Percentiles rank a stretch among this genome's conserved stretches.
phyloP scores from a whole-genome alignment of 1,140 invertebrate genomes.

The Pseudomyrmex gracilis region DNA sequence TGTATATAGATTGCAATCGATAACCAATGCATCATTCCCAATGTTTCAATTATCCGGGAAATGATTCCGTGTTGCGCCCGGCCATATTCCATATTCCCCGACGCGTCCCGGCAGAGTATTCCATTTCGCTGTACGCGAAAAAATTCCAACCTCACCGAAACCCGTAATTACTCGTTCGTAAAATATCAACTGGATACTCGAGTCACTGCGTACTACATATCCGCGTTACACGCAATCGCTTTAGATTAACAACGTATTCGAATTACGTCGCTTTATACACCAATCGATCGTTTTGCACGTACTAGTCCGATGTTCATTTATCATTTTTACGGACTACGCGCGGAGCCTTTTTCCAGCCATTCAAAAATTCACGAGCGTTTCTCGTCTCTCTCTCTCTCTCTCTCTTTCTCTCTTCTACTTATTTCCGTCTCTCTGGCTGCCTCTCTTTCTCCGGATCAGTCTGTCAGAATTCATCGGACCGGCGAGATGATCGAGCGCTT shows the following conservation, averaged over 20 bases:
- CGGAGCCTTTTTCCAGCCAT: slow-evolving; percentile 39
- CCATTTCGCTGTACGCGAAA: slow-evolving; percentile 18
- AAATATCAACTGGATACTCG: slow-evolving; percentile 48
- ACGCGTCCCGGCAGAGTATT: slow-evolving; percentile 18
- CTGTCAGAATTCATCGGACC: slow-evolving; percentile 65
- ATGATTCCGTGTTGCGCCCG: slow-evolving; percentile 32
- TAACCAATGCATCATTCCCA: slow-evolving; percentile 3
- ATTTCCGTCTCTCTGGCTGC: background rate
- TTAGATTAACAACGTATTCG: slow-evolving; percentile 59
- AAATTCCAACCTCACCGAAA: slow-evolving; percentile 37
- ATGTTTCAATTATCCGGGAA: slow-evolving; percentile 48
- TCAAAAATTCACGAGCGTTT: slow-evolving; percentile 65
- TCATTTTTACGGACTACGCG: slow-evolving; percentile 53
- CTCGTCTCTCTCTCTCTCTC: background rate
- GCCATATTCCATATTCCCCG: slow-evolving; percentile 17
- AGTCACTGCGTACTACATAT: slow-evolving; percentile 43
- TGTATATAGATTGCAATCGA: slow-evolving; percentile 27
- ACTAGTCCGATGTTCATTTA: slow-evolving; percentile 48
- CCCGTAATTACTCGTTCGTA: slow-evolving; percentile 39
- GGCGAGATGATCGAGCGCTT: slow-evolving; percentile 71
- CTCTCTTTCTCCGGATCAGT: slow-evolving; percentile 41
- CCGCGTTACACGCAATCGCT: slow-evolving; percentile 52
- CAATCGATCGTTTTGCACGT: slow-evolving; percentile 42
- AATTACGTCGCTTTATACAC: slow-evolving; percentile 51
- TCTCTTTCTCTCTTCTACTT: background rate